A percentile compares a stretch with the other conserved stretches of the same genome.
phyloP scores from a whole-genome alignment of 2,888 invertebrate species.

The Malthinus flaveolus region DNA sequence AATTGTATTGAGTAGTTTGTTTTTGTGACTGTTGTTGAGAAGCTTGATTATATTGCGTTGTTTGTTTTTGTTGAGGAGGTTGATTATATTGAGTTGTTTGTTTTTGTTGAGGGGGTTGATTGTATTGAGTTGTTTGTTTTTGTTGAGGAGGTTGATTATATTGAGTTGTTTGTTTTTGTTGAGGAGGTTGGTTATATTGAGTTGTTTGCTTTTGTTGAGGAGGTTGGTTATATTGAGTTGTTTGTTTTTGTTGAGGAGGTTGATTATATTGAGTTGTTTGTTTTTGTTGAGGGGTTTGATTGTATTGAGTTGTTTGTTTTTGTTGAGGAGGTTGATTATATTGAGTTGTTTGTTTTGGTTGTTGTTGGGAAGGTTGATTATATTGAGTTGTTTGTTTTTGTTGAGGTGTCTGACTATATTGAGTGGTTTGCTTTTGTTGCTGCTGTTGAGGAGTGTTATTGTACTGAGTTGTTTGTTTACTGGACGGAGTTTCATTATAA shows the following conservation, averaged over 20 bases:
- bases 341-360: slow-evolving; percentile 22
- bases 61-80: slow-evolving; percentile 13
- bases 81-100: slow-evolving; percentile 19
- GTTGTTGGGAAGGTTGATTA: slow-evolving; percentile 27
- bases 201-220: slow-evolving; percentile 15
- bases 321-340: slow-evolving; percentile 25
- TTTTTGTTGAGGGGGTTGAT: slow-evolving; percentile 14
- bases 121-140: slow-evolving; percentile 16
- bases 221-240: slow-evolving; percentile 14
- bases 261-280: slow-evolving; percentile 21
- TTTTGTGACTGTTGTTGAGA: slow-evolving; percentile 5
- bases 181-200: slow-evolving; percentile 11
- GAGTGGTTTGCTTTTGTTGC: slow-evolving; percentile 25
- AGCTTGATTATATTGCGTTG: slow-evolving; percentile 16
- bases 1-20: slow-evolving; percentile 21
- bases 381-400: slow-evolving; percentile 26
- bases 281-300: slow-evolving; percentile 1
- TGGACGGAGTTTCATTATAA: too few relatives aligned
- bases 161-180: slow-evolving; percentile 20
- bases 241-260: slow-evolving; percentile 17
- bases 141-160: slow-evolving; percentile 10
- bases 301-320: slow-evolving; percentile 21
- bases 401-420: too few relatives aligned
- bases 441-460: slow-evolving; percentile 36
- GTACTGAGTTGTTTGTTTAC: slow-evolving; percentile 35